Base-by-base conservation (phyloP, 2,888 invertebrate genomes). In the Conchocele bisecta region DNA sequence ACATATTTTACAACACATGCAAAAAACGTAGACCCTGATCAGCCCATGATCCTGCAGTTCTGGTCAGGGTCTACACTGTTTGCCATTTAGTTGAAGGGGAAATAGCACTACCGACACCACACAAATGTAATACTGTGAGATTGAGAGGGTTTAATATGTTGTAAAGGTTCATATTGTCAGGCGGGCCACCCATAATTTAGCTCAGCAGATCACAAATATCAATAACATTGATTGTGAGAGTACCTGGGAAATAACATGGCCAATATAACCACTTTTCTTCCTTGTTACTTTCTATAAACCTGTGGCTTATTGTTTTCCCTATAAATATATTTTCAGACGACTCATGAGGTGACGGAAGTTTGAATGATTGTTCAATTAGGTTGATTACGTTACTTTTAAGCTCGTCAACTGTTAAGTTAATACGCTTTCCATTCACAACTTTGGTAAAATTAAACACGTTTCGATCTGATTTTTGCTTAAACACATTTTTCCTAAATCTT, bases 401-500 rank as follows among this genome's bases (percentile, higher is more conserved):
- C 50, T 61, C 61, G 1, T 61, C 51, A 1, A 51, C 28, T 11
- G 39, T 28, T 6, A 61, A n/a, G 7, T 28, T 29, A 3, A 29
- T 22, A 5, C 61, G 17, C 29, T 51, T 51, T 15, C 41, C 41
- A 51, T 51, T 13, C 7, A 46, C 46, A 4, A 6, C 6, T 20
- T 46, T 46, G n/a, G 26, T 46, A n/a, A 46, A 20, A 3, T 6
- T 9, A n/a, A 17, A 46, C 17, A 22, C 46, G 9, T 9, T 20
- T 3, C 13, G 3, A 6, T 46, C 24, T 35, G 41, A 50, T 3
- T 35, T 46, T 59, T 67, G 67, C 39, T 50, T 57, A 53, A 67
- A 67, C 2, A 59, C 59, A 59, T 58, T 51, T 51, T 53, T 66
- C 15, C 66, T 37, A 20, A 67, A 67, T 11, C 67, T 1, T 11